These are phyloP conservation scores for Augiades crinisus DNA, from an alignment of 2,888 invertebrate genomes.

Conservation along the genomic window DNA sequence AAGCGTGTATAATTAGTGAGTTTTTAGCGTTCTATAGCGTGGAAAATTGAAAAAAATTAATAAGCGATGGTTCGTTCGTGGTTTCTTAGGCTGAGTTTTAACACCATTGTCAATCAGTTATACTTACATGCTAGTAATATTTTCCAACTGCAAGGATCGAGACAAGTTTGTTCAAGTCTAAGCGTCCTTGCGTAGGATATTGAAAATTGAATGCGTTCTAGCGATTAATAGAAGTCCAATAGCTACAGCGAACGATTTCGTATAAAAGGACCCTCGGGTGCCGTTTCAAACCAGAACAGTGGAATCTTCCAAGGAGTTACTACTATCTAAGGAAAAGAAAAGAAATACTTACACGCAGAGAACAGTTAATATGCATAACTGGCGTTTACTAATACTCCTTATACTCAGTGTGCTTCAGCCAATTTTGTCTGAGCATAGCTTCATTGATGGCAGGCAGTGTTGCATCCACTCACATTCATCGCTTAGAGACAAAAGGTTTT, in stretches of 20 bases:
- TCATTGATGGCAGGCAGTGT: slow-evolving; percentile 69
- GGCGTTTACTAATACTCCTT: slow-evolving; percentile 70
- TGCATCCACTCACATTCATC: slow-evolving; percentile 43
- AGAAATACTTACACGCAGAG: slow-evolving; percentile 39
- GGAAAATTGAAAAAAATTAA: no score
- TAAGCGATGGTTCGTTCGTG: no score
- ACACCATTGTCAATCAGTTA: no score
- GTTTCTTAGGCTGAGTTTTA: no score
- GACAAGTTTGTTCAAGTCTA: slow-evolving; percentile 7
- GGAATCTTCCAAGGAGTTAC: slow-evolving; percentile 54
- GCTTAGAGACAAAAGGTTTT: slow-evolving; percentile 34
- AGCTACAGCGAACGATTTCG: slow-evolving; percentile 39
- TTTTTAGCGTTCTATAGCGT: no score
- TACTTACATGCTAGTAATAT: not conserved
- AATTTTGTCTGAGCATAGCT: slow-evolving; percentile 54
- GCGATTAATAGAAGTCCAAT: slow-evolving; percentile 68
- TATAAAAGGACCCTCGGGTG: slow-evolving; percentile 55
- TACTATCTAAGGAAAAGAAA: slow-evolving; percentile 41
- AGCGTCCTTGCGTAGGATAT: slow-evolving; percentile 47
- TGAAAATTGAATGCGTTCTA: slow-evolving; percentile 75
- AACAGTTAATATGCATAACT: slow-evolving; percentile 76
- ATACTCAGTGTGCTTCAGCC: slow-evolving; percentile 64
- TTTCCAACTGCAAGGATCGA: slow-evolving; percentile 21
- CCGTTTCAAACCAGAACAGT: slow-evolving; percentile 55
- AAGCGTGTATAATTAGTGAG: no score